Evolutionary conservation across 2,888 invertebrate species (phyloP).

Genomic region (Pedicia rivosa): DNA sequence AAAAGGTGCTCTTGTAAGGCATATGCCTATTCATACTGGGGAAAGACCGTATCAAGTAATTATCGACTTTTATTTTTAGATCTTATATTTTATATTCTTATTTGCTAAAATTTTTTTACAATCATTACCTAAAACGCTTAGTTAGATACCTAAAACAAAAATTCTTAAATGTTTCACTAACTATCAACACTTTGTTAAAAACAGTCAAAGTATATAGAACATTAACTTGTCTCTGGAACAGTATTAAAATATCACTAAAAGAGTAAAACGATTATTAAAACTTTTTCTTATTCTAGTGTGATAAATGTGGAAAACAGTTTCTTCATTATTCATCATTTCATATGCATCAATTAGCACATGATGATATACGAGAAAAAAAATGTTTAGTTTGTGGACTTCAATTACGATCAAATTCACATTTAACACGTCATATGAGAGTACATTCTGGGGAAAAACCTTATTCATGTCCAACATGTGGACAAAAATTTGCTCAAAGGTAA

Average conservation of each 20-base stretch:
- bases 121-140: too few species aligned
- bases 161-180: too few species aligned
- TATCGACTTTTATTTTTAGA: not conserved
- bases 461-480: constrained; percentile 12
- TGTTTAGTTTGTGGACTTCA: constrained; percentile 27
- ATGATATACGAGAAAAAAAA: constrained; percentile 17
- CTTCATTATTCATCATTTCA: constrained; percentile 30
- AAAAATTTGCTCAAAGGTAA: constrained; percentile 12
- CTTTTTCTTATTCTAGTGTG: constrained; percentile 17
- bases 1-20: constrained; percentile 35
- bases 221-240: too few species aligned
- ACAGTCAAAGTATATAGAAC: too few species aligned
- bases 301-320: constrained; percentile 30
- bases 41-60: constrained; percentile 26
- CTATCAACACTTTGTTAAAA: too few species aligned
- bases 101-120: too few species aligned
- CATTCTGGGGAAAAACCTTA: constrained; percentile 27
- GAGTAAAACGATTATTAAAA: not conserved
- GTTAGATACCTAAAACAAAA: too few species aligned
- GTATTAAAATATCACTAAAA: too few species aligned
- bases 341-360: constrained; percentile 30
- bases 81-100: not conserved
- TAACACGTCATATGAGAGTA: constrained; percentile 31
- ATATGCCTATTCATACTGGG: constrained; percentile 36
- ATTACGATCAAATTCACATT: constrained; percentile 32